Base-by-base conservation (phyloP, 2,888 invertebrate species). In the Cheilosia variabilis region DNA sequence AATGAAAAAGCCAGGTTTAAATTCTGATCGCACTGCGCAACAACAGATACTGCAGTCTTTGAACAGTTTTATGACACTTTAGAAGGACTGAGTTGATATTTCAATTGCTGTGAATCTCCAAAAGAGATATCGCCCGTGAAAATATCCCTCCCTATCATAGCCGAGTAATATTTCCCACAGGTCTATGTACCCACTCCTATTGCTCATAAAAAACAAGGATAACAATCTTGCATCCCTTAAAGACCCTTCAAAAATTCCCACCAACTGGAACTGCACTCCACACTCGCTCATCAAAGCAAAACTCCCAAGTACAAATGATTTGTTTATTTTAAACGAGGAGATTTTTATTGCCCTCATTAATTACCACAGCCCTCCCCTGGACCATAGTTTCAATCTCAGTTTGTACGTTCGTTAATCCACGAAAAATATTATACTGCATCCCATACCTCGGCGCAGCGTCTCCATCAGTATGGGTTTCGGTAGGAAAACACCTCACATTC, bases 311-410 rank as follows among this genome's bases (percentile, higher is more conserved):
- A 77, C 87, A 86, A 77, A 77, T 73, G 78, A 77, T 80, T 78
- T 84, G 82, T 80, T 88, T 87, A 58, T 73, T 81, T 81, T 78
- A 68, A 76, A 88, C 79, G 80, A 82, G 68, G 72, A 80, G 81
- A 91, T 89, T 91, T 91, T 91, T 91, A 91, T 91, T 91, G 89
- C 90, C 89, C 89, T 90, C 90, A 91, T 90, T 90, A 90, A 90
- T 90, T 90, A 91, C 91, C 89, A 87, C 89, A 89, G 88, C 83
- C 86, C 82, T 65, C 82, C 73, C 57, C 77, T 86, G 62, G 88
- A 88, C 76, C 71, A 57, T 43, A 27, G 37, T 47, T 63, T 80
- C 69, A 80, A 76, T 76, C 69, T 71, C 31, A 43, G 60, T 72
- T 80, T 71, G 52, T 86, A 76, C 84, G 27, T 80, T 75, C 55